Percentiles rank a stretch among this genome's conserved stretches.
Evolutionary conservation across 2,113 vertebrate genomes (phyloP).

Genomic region (Vombatus ursinus): DNA sequence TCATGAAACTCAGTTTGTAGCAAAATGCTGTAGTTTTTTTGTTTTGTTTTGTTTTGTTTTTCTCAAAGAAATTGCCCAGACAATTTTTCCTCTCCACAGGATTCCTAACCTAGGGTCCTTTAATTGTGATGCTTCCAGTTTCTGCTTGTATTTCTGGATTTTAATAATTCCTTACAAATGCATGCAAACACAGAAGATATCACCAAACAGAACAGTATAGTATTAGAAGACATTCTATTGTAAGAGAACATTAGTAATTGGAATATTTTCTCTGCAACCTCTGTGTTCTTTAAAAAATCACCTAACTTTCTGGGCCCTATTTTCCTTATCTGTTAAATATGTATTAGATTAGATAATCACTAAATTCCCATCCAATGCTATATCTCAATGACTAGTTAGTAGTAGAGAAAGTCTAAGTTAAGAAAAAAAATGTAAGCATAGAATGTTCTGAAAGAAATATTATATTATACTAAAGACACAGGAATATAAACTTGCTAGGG

Average conservation of each 20-base stretch:
- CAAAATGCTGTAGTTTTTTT: not conserved
- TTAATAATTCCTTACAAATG: not conserved
- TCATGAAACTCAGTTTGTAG: not conserved
- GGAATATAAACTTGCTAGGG: not conserved
- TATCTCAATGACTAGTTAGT: not conserved
- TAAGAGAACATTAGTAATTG: not conserved
- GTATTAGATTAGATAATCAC: not conserved
- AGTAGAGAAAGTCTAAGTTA: not conserved
- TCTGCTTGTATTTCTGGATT: not conserved
- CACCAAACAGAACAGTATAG: not conserved
- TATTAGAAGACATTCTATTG: not conserved
- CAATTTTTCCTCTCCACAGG: not conserved
- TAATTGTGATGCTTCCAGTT: not conserved
- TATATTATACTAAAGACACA: not conserved
- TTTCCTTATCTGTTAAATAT: not conserved
- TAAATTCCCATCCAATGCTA: not conserved
- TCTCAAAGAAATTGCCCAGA: conserved; percentile 1
- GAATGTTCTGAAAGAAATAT: not conserved
- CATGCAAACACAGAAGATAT: not conserved
- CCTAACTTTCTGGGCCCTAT: not conserved
- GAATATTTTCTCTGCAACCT: not conserved
- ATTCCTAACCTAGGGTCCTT: conserved; percentile 8
- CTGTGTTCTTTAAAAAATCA: not conserved
- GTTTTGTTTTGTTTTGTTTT: not conserved
- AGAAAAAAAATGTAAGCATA: not conserved